Base-by-base conservation (phyloP, 1,140 invertebrate species). In the Cydia pomonella region DNA sequence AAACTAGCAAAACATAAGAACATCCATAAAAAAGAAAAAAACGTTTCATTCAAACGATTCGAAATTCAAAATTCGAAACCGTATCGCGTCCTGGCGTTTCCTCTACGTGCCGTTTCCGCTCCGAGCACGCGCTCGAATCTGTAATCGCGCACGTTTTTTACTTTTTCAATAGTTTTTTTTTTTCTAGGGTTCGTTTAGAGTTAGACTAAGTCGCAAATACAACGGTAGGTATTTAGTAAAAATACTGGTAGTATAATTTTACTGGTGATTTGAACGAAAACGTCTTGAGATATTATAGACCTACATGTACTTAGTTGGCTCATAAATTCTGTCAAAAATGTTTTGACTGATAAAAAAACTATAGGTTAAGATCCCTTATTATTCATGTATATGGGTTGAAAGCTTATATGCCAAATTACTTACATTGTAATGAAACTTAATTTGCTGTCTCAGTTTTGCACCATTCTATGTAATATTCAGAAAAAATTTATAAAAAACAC, bases 1-100 rank as follows among this genome's bases (percentile, higher is more conserved):
- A 80, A 79, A 85, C 78, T 81, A 69, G 79, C 75, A 86, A 84
- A 84, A 85, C 80, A 75, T 80, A 79, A 84, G 81, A 81, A 76
- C 53, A 59, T 59, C 21, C 1, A 59, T 23, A 83, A 80, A 72
- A 82, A 79, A 71, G 73, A 77, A 82, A 84, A 86, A 23, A 59
- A 59, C 53, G 53, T 59, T 59, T 21, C 21, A 59, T 59, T 59
- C 53, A 59, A 79, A 82, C 84, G 79, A 87, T 83, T 87, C 88
- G 84, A 85, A 89, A 87, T 88, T 89, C 85, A 80, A 89, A 87
- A 90, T 92, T 92, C 89, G 88, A 92, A 92, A 92, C 90, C 90
- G 90, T 89, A 90, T 83, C 89, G 89, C 90, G 90, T 92, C 84
- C 89, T 91, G 87, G 88, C 90, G 90, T 91, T 92, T 92, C 90